A percentile compares a stretch with the other conserved stretches of the same genome.
These are phyloP conservation scores for Euura saliciscinereae DNA, from an alignment of 1,140 invertebrate species.

Conservation along the genomic window DNA sequence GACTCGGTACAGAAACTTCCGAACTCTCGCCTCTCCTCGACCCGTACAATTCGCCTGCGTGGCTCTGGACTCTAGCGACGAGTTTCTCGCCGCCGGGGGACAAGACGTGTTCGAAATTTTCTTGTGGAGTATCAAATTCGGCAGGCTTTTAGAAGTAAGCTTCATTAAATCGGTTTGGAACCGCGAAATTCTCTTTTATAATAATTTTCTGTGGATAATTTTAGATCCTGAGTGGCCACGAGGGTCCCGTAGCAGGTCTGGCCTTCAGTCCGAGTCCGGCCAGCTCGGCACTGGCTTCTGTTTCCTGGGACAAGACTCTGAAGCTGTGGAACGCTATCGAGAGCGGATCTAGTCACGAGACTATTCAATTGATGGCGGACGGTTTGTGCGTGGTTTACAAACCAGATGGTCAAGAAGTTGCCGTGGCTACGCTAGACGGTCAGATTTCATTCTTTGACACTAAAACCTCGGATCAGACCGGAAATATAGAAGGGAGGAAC, in stretches of 20 bases:
- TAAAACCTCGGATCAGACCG: slow-evolving; percentile 72
- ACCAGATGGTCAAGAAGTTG: slow-evolving; percentile 89
- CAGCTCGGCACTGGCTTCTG: slow-evolving; percentile 80
- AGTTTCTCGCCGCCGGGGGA: slow-evolving; percentile 91
- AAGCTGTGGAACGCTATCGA: slow-evolving; percentile 92
- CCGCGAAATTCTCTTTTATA: not conserved
- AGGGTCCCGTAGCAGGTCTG: slow-evolving; percentile 86
- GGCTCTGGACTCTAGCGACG: slow-evolving; percentile 85
- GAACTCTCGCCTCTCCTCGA: slow-evolving; percentile 89
- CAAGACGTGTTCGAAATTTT: slow-evolving; percentile 95
- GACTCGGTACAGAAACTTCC: slow-evolving; percentile 94
- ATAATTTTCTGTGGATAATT: slow-evolving; percentile 15
- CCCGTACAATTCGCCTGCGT: slow-evolving; percentile 94
- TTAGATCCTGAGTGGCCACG: slow-evolving; percentile 87
- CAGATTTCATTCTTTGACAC: slow-evolving; percentile 87
- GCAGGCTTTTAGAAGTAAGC: slow-evolving; percentile 83
- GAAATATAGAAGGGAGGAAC: slow-evolving; percentile 84
- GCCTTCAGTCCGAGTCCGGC: slow-evolving; percentile 78
- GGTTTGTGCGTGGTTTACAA: slow-evolving; percentile 84
- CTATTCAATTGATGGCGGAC: slow-evolving; percentile 79
- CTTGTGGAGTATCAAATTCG: slow-evolving; percentile 94
- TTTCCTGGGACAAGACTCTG: slow-evolving; percentile 94
- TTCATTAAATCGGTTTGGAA: not conserved
- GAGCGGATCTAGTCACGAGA: slow-evolving; percentile 81
- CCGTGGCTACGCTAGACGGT: slow-evolving; percentile 89